Evolutionary conservation across 2,797 vertebrate genomes (phyloP), one percentile per base, ranked within the genome.

Genomic region (Epinephelus awoara): DNA sequence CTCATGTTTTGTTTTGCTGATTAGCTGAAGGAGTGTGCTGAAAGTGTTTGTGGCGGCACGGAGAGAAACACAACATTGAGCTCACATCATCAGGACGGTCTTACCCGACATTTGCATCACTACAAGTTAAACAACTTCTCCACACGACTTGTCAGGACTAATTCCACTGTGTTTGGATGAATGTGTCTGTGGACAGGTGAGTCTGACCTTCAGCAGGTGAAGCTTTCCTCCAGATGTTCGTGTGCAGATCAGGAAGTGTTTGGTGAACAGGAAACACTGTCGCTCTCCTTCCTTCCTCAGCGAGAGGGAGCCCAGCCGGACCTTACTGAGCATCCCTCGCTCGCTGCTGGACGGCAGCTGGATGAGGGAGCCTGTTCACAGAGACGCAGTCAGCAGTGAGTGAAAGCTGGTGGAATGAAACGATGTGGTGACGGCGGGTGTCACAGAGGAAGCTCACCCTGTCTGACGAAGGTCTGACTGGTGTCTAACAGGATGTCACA

Each of bases 181-280:
- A 42, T 3, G 40, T 40, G 0, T 55, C 23, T 51, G 67, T 21
- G 6, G 2, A 17, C 38, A 82, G 34, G 54, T 38, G 77, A 51
- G 14, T 50, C 73, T 12, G 93, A 99, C 98, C 96, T 99, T 99
- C 52, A 99, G 96, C 75, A 99, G 91, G 93, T 99, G 98, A 7
- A 99, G 95, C 83, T 99, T 99, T 72, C 98, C 98, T 83, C 98
- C 97, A n/a, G 98, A 99, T 68, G 97, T 98, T 70, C 97, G 95
- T 2, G 97, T 99, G 59, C 98, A 99, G 93, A 99, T 97, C 92
- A 99, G 94, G 80, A 99, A 97, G 94, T 99, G 98, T 77, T 99
- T 99, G 87, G 98, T 99, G 85, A 99, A 99, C 80, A 99, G 95
- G 88, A 99, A 99, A 83, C 98, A 99, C 87, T 99, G 98, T 9